These are phyloP conservation scores for Heteromormyrus szaboi DNA, from an alignment of 2,797 vertebrate genomes.

Conservation along the genomic window DNA sequence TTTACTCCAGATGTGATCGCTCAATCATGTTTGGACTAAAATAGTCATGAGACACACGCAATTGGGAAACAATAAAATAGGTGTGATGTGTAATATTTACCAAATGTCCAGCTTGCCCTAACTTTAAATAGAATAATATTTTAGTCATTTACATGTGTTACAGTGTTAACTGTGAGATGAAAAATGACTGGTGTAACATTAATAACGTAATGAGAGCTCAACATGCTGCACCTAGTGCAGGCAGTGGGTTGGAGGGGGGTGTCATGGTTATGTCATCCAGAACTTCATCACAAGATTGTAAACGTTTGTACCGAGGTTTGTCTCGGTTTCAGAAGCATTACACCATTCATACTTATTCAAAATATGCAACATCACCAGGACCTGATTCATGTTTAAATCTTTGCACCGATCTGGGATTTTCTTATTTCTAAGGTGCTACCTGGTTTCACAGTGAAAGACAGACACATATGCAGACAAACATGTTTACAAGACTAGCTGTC, in stretches of 20 bases:
- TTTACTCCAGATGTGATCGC: background rate
- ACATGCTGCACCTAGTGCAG: background rate
- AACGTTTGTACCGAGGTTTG: background rate
- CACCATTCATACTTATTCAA: background rate
- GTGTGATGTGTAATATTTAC: background rate
- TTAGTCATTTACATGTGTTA: background rate
- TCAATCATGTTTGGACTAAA: background rate
- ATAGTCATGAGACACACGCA: background rate
- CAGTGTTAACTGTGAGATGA: background rate
- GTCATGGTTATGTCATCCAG: background rate
- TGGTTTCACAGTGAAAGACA: background rate
- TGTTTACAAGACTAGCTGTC: background rate
- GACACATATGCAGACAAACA: background rate
- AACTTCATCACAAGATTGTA: background rate
- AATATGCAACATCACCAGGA: background rate
- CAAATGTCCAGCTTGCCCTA: background rate
- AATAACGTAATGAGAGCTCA: background rate
- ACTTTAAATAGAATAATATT: background rate
- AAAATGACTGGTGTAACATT: background rate
- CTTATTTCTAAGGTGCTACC: constrained; percentile 13
- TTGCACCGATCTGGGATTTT: background rate
- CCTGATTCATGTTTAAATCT: background rate
- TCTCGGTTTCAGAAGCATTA: background rate
- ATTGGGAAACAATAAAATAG: background rate
- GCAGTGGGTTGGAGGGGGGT: background rate